Evolutionary conservation across 2,888 invertebrate genomes (phyloP), one percentile per base, ranked within the genome.

Genomic region (Eristalis intricaria): DNA sequence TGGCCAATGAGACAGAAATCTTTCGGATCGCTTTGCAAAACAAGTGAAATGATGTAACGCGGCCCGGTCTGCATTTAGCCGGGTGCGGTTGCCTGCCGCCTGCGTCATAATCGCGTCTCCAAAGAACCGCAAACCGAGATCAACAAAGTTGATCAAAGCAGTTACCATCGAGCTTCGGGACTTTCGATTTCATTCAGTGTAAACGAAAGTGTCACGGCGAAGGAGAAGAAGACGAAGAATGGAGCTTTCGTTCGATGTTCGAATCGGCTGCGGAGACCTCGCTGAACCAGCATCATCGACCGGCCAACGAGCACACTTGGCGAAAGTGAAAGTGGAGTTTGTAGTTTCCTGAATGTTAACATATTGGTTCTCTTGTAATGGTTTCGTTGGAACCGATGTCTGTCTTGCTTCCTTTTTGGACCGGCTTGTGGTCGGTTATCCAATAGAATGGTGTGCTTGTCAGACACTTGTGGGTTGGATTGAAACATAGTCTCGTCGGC

Each of bases 331-430:
- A 86, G 86, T 78, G 29, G 40, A 68, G 69, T 65, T 74, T 70
- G 70, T 64, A 71, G 69, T 87, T 87, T 87, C 87, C 87, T 87
- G 87, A 76, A 78, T 84, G 79, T 76, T 76, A 80, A 84, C 71
- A 79, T 71, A 76, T 70, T 50, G 32, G 58, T 64, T 65, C 73
- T 69, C 56, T 73, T 19, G 68, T n/a, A 71, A 29, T 32, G 32
- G 43, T 76, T 74, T 50, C 8, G 56, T 26, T 61, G 73, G 56
- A 64, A 15, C 65, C 71, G 22, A 38, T 65, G n/a, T 32, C 40
- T 63, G 13, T 40, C 61, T 61, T 61, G 73, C 64, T 69, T 76
- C 84, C 73, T 87, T 79, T 68, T 43, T 66, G 15, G 60, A 26
- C 60, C 26, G 22, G 40, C 43, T n/a, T 43, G 11, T 11, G 11